A percentile compares a stretch with the other conserved stretches of the same genome.
Conservation (phyloP, 1,140 invertebrate genomes). For the Anagrus nilaparvatae region DNA sequence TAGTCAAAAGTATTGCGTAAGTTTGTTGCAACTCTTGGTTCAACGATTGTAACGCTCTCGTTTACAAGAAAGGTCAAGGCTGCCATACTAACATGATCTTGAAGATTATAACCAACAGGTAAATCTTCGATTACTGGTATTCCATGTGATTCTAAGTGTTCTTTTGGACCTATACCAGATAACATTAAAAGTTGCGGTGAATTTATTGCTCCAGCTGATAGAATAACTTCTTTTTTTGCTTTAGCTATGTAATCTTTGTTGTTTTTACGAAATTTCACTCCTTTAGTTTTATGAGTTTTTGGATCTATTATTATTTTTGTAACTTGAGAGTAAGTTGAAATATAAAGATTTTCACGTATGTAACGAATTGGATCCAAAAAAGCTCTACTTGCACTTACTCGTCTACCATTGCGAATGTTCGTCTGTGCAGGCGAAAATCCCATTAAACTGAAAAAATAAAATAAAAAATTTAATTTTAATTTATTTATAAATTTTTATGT, state of each 20-base stretch:
- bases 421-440: constrained; percentile 61
- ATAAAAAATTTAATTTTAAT: not conserved
- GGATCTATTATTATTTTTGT: constrained; percentile 58
- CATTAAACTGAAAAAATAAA: constrained; percentile 26
- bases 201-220: constrained; percentile 48
- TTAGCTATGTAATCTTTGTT: constrained; percentile 37
- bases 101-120: constrained; percentile 70
- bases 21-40: constrained; percentile 40
- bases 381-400: constrained; percentile 62
- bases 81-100: constrained; percentile 65
- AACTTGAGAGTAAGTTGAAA: constrained; percentile 55
- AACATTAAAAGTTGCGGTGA: constrained; percentile 53
- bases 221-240: constrained; percentile 47
- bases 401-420: constrained; percentile 53
- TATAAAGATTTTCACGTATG: constrained; percentile 58
- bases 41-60: constrained; percentile 46
- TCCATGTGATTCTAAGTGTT: constrained; percentile 39
- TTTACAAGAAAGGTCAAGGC: constrained; percentile 59
- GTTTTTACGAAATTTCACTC: constrained; percentile 55
- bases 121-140: constrained; percentile 53
- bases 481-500: not conserved
- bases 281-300: constrained; percentile 47
- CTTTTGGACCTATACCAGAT: constrained; percentile 45
- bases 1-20: constrained; percentile 48
- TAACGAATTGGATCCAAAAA: constrained; percentile 51